These are phyloP conservation scores for Galaxias olidus DNA, from an alignment of 2,797 vertebrate species.

Conservation along the genomic window DNA sequence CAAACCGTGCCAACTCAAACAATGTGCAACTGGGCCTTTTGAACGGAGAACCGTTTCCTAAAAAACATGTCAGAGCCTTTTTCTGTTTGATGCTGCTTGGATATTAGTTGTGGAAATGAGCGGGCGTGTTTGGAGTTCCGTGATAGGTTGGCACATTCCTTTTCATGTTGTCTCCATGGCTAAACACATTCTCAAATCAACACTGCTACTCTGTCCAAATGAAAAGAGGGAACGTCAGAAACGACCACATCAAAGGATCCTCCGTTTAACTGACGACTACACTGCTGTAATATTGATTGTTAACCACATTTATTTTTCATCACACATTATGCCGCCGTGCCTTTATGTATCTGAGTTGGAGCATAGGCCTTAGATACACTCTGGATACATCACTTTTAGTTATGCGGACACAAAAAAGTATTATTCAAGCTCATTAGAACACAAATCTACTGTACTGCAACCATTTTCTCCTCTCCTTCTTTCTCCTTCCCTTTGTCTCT, in stretches of 20 bases:
- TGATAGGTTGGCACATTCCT: constrained; percentile 60
- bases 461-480: constrained; percentile 6
- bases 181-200: constrained; percentile 69
- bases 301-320: neutral
- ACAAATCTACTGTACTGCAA: no score
- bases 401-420: no score
- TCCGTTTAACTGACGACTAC: constrained; percentile 2
- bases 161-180: constrained; percentile 63
- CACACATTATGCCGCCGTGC: no score
- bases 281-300: constrained; percentile 44
- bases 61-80: constrained; percentile 65
- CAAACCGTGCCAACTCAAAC: constrained; percentile 60
- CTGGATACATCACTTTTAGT: no score
- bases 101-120: constrained; percentile 68
- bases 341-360: no score
- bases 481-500: neutral
- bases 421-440: no score
- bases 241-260: constrained; percentile 59
- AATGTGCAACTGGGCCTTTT: constrained; percentile 53
- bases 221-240: constrained; percentile 58
- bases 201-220: constrained; percentile 50
- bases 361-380: no score
- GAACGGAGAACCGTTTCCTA: constrained; percentile 39
- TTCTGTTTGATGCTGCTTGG: constrained; percentile 52
- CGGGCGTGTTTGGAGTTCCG: constrained; percentile 63